A percentile compares a stretch with the other conserved stretches of the same genome.
These are phyloP conservation scores for Cyprinodon diabolis DNA, from an alignment of 2,797 vertebrate genomes.

Conservation along the genomic window DNA sequence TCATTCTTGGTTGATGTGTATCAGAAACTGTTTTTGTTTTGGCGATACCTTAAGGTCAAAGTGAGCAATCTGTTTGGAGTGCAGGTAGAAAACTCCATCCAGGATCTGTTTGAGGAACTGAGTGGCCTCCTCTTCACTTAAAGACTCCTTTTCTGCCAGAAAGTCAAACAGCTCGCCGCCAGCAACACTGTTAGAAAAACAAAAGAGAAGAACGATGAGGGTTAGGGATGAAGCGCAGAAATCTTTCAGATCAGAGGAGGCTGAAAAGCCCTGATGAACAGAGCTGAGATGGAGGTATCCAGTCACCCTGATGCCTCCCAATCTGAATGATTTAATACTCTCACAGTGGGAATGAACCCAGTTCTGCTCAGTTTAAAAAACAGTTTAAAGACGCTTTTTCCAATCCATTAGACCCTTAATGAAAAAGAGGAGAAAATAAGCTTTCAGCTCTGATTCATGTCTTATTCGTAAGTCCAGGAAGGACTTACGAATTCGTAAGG, in stretches of 20 bases:
- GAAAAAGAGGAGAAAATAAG: background rate
- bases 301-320: conserved; percentile 56
- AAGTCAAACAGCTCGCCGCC: conserved; percentile 98
- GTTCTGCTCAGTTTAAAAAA: background rate
- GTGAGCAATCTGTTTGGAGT: conserved; percentile 94
- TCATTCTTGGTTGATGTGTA: background rate
- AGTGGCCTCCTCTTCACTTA: conserved; percentile 96
- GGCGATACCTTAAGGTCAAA: conserved; percentile 95
- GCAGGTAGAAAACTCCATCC: conserved; percentile 95
- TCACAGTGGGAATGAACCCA: background rate
- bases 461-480: no score
- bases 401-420: no score
- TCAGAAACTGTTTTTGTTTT: background rate
- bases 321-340: conserved; percentile 43
- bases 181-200: conserved; percentile 85
- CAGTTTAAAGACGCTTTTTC: no score
- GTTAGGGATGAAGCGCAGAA: conserved; percentile 43
- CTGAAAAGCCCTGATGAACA: conserved; percentile 62
- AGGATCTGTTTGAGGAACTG: conserved; percentile 99
- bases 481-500: no score
- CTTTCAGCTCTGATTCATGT: background rate
- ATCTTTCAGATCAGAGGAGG: conserved; percentile 48
- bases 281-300: conserved; percentile 64
- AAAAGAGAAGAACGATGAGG: conserved; percentile 6
- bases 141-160: conserved; percentile 97